Base-by-base conservation (phyloP, 2,888 invertebrate genomes). In the Caenorhabditis becei region DNA sequence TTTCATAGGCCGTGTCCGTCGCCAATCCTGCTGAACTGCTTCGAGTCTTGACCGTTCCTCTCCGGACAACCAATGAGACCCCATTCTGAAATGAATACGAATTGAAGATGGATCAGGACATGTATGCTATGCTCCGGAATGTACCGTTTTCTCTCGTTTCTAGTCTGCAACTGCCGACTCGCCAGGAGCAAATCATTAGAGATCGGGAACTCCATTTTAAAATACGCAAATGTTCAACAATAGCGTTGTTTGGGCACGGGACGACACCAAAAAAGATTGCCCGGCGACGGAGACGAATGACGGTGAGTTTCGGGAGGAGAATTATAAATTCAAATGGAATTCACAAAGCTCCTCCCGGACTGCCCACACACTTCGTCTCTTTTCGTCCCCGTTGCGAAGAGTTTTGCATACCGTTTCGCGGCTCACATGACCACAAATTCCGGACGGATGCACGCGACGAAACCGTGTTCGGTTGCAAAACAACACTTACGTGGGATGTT, bases 21-120 rank as follows among this genome's bases (percentile, higher is more conserved):
- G 84, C 90, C 90, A 90, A 67, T 90, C 90, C 35, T 88, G 84
- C 61, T 90, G 90, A 8, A 90, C 90, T 11, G 90, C 90, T 77
- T 90, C 89, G 23, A 90, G 83, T 16, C 90, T 85, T 23, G 87
- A 88, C 37, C 88, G 81, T 65, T 90, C 90, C 74, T 90, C 90
- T 20, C 86, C 85, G 8, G 89, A 86, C 35, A 88, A 74, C 88
- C 86, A 87, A 59, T 86, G 82, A 16, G 82, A 82, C 24, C 85
- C 85, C 70, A 80, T 65, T 70, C 83, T 83, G 81, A 58, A 83
- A 82, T 49, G 1, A 26, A 26, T n/a, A 59, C 4, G 2, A 32
- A 2, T 18, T 32, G 23, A 23, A 14, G 41, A 8, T 4, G 14
- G 23, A 23, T 18, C 7, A 23, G 2, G 44, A 10, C 23, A n/a